A percentile compares a stretch with the other conserved stretches of the same genome.
Evolutionary conservation across 1,140 invertebrate genomes (phyloP).

Genomic region (Armadillidium nasatum): DNA sequence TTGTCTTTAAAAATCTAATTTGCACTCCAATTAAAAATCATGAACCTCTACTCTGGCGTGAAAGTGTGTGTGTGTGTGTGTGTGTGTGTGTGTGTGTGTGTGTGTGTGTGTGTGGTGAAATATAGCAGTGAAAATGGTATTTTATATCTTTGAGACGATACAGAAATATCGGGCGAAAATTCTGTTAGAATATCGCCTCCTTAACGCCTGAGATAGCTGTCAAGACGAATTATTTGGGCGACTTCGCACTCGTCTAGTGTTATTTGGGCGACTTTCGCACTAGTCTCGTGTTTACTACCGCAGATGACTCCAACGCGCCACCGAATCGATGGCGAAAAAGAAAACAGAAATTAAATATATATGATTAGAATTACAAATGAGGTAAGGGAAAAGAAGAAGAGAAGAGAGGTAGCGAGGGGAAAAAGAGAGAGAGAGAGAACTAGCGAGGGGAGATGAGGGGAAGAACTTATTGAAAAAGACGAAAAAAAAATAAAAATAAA

Average conservation of each 20-base stretch:
- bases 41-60: too few species aligned
- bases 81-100: too few species aligned
- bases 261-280: too few species aligned
- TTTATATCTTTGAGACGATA: too few species aligned
- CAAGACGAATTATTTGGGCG: not conserved
- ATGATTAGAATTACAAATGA: slow-evolving; percentile 4
- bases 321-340: not conserved
- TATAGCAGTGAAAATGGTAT: too few species aligned
- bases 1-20: too few species aligned
- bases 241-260: too few species aligned
- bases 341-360: slow-evolving; percentile 2
- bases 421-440: not conserved
- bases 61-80: too few species aligned
- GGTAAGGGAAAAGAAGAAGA: not conserved
- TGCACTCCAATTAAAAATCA: too few species aligned
- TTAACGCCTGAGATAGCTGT: not conserved
- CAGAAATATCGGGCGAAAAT: not conserved
- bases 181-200: not conserved
- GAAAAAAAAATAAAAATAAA: too few species aligned
- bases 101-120: too few species aligned
- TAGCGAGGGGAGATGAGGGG: not conserved
- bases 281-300: not conserved
- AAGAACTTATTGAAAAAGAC: too few species aligned
- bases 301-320: not conserved
- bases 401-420: not conserved